Base-by-base conservation (phyloP, 2,888 invertebrate species). In the Euspilapteryx auroguttella region DNA sequence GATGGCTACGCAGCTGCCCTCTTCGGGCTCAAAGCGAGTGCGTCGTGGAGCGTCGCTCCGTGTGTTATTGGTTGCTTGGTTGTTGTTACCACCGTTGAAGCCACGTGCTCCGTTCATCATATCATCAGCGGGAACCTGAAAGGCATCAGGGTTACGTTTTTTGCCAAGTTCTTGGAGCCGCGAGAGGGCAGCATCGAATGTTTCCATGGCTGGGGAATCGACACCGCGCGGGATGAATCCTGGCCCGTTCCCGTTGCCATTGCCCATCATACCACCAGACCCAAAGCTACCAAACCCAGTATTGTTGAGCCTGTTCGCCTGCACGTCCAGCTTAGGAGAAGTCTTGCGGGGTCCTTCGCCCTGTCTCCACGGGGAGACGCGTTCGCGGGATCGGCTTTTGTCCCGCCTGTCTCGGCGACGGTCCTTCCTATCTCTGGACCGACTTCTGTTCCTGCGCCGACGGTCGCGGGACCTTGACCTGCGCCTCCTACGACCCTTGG, bases 1-100 rank as follows among this genome's bases (percentile, higher is more conserved):
- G 4, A 91, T 73, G 42, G 87, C 86, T 2, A 94, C 80, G 49
- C 89, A 88, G 38, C 66, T 62, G 30, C 64, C 62, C 5, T 5
- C 5, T 8, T 71, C 9, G 68, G 53, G 17, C 54, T 44, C 3
- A 38, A 30, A 15, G n/a, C 13, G 12, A 14, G n/a, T 10, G 2
- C 65, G 49, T 40, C 29, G 39, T 44, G 32, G 43, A 54, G 12
- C 49, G 37, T 9, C 36, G 39, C 22, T 38, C 35, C 29, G 17
- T 21, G 24, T 21, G 14, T 8, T 22, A 4, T 20, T 24, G 14
- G 10, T 21, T 9, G 9, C 4, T 8, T 17, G n/a, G 10, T 40
- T 41, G 28, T 41, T 32, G 14, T 32, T 37, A 21, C 30, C 37
- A 1, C 9, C 31, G 4, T 25, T 29, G 34, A n/a, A 7, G 45